Evolutionary conservation across 2,113 vertebrate species (phyloP), one percentile per base, ranked within the genome.

Genomic region (Megaceryle maxima): DNA sequence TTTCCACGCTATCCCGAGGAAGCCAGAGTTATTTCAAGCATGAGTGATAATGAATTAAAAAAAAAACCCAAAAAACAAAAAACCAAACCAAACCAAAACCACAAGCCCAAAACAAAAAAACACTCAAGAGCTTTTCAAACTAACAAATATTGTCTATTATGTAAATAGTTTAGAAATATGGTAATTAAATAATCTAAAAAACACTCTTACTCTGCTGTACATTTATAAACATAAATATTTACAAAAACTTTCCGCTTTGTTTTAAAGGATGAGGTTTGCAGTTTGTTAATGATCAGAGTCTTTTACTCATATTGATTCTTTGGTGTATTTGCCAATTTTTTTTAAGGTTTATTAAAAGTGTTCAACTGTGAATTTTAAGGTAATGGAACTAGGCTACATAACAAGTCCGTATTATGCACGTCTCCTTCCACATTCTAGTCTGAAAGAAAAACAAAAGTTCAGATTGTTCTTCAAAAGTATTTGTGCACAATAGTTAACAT

Each of bases 131-230:
- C 95, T 95, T 94, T 98, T 97, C 95, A 95, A 97, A 97, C 96
- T 97, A 98, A 97, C 86, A 97, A 97, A 96, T 95, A 87, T 85
- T 97, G 92, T 92, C 97, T 98, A 97, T 97, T 98, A 96, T 97
- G 97, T 97, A 98, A 98, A 98, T 98, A 98, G 98, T 98, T 98
- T 98, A 98, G 97, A 98, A 98, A 97, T 97, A 97, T 98, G 92
- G 97, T 98, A 97, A 98, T 99, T 99, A 99, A 99, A 99, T 99
- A 99, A 99, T 98, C 98, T 98, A 99, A 98, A 98, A 99, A 98
- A 98, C 98, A 98, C 96, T 98, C 97, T 98, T 97, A 98, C 96
- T 99, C 98, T 99, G 98, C 98, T 99, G 98, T 99, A 98, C 98
- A 99, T 98, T 97, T 98, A 98, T 98, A 97, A 98, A 98, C 98